Evolutionary conservation across 2,888 invertebrate genomes (phyloP).

Genomic region (Thysanoteuthis rhombus): DNA sequence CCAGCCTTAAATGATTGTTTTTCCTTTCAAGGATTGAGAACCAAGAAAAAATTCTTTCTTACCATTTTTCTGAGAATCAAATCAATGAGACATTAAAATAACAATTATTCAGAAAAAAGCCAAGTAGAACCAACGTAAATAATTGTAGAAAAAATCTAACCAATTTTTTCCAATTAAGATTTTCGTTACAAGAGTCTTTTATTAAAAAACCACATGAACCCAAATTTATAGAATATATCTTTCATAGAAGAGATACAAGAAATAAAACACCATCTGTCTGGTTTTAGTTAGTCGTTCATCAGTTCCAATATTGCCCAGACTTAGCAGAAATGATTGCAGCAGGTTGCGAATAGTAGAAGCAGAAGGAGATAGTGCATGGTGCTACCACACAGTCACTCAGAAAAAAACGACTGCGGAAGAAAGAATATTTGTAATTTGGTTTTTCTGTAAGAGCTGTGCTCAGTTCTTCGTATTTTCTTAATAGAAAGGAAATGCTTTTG

Average conservation of each 20-base stretch:
- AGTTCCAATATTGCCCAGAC: not conserved
- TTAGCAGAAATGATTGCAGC: conserved; percentile 12
- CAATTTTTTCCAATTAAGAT: too few species aligned
- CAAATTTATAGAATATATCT: not conserved
- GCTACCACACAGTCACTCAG: not conserved
- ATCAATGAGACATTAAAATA: too few species aligned
- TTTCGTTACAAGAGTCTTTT: too few species aligned
- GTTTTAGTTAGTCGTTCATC: not conserved
- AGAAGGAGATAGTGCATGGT: not conserved
- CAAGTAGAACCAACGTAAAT: too few species aligned
- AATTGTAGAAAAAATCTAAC: too few species aligned
- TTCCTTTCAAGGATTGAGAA: too few species aligned
- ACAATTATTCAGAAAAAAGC: too few species aligned
- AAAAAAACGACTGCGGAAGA: not conserved
- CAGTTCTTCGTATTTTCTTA: not conserved
- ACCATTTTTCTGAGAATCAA: too few species aligned
- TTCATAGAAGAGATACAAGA: not conserved
- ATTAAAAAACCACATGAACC: too few species aligned
- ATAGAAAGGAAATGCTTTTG: not conserved
- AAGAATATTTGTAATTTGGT: not conserved
- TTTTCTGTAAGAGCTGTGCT: not conserved
- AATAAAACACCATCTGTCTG: not conserved
- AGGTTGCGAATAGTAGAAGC: not conserved
- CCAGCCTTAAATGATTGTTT: too few species aligned
- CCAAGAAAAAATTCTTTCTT: too few species aligned